phyloP scores from a whole-genome alignment of 2,888 invertebrate genomes.

The Pachydiplax longipennis region DNA sequence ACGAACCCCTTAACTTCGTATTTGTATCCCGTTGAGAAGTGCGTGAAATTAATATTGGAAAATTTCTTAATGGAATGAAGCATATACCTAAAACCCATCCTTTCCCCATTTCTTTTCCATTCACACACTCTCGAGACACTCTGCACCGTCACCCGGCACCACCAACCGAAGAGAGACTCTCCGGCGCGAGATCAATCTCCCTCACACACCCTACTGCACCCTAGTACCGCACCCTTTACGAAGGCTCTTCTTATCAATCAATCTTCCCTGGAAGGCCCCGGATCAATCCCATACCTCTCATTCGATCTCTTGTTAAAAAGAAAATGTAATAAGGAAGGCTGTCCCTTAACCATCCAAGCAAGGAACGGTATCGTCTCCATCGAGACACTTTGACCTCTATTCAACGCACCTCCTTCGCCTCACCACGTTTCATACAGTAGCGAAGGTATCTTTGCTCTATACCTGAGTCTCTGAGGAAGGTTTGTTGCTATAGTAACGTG shows the following conservation, averaged over 20 bases:
- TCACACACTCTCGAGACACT: neutral
- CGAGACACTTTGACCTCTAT: neutral
- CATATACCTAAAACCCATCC: neutral
- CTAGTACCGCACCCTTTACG: neutral
- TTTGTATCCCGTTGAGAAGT: too few species aligned
- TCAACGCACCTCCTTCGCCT: neutral
- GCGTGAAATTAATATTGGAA: too few species aligned
- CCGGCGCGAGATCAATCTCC: neutral
- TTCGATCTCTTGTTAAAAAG: neutral
- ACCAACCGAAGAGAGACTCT: neutral
- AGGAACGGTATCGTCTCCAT: neutral
- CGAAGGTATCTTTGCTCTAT: too few species aligned
- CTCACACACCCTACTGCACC: neutral
- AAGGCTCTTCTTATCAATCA: constrained; percentile 1
- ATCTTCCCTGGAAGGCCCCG: constrained; percentile 8
- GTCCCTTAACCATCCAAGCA: neutral
- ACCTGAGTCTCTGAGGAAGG: too few species aligned
- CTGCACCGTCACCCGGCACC: neutral
- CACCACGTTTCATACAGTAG: neutral
- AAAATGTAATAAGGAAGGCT: neutral
- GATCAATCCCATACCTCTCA: neutral
- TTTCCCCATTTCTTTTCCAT: neutral
- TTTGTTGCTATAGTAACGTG: too few species aligned
- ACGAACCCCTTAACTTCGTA: too few species aligned
- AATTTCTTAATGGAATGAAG: too few species aligned